Base-by-base conservation (phyloP, 1,140 invertebrate genomes). In the Solenopsis fugax region DNA sequence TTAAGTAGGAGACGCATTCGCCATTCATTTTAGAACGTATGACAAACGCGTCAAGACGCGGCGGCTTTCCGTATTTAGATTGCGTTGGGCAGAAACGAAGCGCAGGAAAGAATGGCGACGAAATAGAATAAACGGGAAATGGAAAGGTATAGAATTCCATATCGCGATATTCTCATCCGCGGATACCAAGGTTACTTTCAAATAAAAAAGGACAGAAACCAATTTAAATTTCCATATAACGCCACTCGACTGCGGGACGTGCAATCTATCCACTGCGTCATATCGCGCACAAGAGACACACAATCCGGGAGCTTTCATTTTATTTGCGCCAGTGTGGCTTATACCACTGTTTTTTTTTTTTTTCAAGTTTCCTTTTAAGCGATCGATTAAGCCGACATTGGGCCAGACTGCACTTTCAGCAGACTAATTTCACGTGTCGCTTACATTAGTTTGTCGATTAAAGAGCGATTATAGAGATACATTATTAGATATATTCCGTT, bases 51-150 rank as follows among this genome's bases (percentile, higher is more conserved):
- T 84, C 80, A 62, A 84, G 67, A 60, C 54, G n/a, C 69, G n/a
- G 6, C 13, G 69, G 13, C 13, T 21, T 62, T 41, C 65, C 16
- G 41, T 4, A 75, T 73, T 45, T 37, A 73, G 67, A 82, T 82
- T 60, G 80, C 41, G 52, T 29, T 16, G 54, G 69, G 60, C 54
- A 75, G 41, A 84, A 84, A 84, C 67, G 69, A 75, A 73, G 73
- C 45, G 80, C 41, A 41, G 18, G 12, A 84, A 84, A 84, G 69
- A 84, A 84, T 50, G 24, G 41, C 80, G 54, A 75, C 69, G 80
- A 73, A 75, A 84, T 73, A 84, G 69, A 84, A 84, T 84, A 84
- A 75, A 84, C 54, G 69, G 80, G 54, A 84, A 84, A 84, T 84
- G 69, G 56, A 84, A 84, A 84, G 41, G 24, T 75, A 84, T 84